Evolutionary conservation across 2,113 vertebrate species (phyloP).

Genomic region (Zonotrichia leucophrys): DNA sequence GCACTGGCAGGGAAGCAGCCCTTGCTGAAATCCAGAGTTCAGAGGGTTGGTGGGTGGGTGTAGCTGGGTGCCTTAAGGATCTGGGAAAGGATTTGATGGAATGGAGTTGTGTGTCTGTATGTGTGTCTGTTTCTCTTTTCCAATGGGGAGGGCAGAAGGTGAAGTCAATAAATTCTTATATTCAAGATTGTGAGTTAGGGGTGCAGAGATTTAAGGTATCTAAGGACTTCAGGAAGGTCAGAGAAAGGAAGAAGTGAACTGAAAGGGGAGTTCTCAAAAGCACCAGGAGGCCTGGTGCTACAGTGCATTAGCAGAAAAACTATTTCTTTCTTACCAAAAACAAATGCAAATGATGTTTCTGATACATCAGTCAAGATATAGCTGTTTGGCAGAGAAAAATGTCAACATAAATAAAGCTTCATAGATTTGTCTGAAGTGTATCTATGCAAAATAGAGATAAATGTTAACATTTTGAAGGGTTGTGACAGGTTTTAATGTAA

Average conservation of each 20-base stretch:
- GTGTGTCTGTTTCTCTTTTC: background rate
- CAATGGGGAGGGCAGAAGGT: background rate
- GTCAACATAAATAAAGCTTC: background rate
- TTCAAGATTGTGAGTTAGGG: background rate
- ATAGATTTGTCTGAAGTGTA: background rate
- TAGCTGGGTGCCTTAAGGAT: background rate
- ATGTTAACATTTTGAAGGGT: background rate
- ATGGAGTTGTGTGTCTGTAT: background rate
- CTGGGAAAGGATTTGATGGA: background rate
- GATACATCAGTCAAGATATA: background rate
- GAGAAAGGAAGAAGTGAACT: background rate
- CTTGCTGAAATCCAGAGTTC: background rate
- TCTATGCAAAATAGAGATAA: background rate
- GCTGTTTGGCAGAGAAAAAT: background rate
- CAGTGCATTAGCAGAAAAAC: background rate
- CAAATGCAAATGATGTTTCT: background rate
- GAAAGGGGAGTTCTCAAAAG: background rate
- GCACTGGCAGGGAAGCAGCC: accelerated
- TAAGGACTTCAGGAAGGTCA: background rate
- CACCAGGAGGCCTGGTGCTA: background rate
- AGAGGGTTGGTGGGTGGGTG: background rate
- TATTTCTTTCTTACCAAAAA: background rate
- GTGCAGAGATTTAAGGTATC: background rate
- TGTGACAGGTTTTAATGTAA: background rate
- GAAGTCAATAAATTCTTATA: background rate